phyloP scores from a whole-genome alignment of 1,140 invertebrate species.

The Nautilus pompilius region DNA sequence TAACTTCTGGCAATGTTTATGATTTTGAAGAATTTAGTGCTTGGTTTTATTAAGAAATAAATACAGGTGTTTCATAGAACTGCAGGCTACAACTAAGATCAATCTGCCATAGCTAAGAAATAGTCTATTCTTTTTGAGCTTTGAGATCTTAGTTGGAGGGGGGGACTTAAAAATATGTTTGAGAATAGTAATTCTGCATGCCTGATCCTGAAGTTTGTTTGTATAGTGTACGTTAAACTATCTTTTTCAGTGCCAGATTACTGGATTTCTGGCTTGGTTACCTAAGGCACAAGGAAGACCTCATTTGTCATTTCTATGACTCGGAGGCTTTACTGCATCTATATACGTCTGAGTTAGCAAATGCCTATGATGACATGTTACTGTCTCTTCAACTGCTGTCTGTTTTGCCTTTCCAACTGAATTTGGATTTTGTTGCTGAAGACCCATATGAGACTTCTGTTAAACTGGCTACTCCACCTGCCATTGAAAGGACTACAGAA shows the following conservation, averaged over 20 bases:
- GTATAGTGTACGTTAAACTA: conserved; percentile 1
- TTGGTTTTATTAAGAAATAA: too few relatives aligned
- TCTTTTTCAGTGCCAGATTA: conserved; percentile 66
- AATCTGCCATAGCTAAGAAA: too few relatives aligned
- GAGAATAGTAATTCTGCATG: too few relatives aligned
- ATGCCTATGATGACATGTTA: conserved; percentile 69
- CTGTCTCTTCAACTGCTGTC: conserved; percentile 72
- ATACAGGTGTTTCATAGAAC: too few relatives aligned
- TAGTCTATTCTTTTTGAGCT: too few relatives aligned
- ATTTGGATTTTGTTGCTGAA: conserved; percentile 76
- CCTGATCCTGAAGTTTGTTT: neutral
- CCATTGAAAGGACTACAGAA: neutral
- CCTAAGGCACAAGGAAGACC: conserved; percentile 73
- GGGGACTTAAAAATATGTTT: too few relatives aligned
- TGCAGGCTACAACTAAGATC: too few relatives aligned
- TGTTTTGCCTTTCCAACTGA: conserved; percentile 74
- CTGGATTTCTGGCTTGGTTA: conserved; percentile 84
- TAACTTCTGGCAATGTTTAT: too few relatives aligned
- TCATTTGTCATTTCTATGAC: conserved; percentile 78
- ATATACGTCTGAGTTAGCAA: conserved; percentile 62
- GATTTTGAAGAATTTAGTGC: too few relatives aligned
- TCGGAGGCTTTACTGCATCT: conserved; percentile 66
- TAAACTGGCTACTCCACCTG: too few relatives aligned
- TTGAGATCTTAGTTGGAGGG: too few relatives aligned
- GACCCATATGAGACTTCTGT: too few relatives aligned